phyloP scores from a whole-genome alignment of 2,113 vertebrate species.

The Pedetes capensis region DNA sequence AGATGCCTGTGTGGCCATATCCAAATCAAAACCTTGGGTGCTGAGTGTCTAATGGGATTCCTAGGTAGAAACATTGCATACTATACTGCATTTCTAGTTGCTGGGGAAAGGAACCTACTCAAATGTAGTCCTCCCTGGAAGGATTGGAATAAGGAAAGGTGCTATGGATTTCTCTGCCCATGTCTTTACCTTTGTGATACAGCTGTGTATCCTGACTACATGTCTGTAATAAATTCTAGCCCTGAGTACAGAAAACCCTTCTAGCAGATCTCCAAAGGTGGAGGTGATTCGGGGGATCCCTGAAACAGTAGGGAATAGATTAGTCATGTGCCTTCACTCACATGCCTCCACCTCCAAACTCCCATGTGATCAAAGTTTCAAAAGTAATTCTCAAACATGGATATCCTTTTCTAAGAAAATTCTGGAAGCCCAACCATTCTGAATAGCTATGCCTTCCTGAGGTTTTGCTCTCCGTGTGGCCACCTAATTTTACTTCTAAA shows the following conservation, averaged over 20 bases:
- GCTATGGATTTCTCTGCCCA: not conserved
- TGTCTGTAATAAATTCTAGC: not conserved
- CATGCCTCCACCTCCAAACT: not conserved
- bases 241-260: not conserved
- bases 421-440: not conserved
- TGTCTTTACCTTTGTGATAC: not conserved
- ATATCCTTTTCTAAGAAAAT: not conserved
- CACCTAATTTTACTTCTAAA: not conserved
- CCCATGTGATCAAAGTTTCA: not conserved
- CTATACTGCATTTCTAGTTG: not conserved
- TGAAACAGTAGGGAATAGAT: not conserved
- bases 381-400: not conserved
- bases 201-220: not conserved
- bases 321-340: not conserved
- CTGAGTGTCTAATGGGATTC: not conserved
- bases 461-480: not conserved
- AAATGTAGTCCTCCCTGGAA: not conserved
- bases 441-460: not conserved
- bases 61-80: not conserved
- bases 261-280: not conserved
- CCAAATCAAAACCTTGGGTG: not conserved
- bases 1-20: not conserved
- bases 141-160: not conserved
- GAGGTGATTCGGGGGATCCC: not conserved
- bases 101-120: not conserved